Evolutionary conservation across 2,888 invertebrate genomes (phyloP).

Genomic region (Netelia melanura): DNA sequence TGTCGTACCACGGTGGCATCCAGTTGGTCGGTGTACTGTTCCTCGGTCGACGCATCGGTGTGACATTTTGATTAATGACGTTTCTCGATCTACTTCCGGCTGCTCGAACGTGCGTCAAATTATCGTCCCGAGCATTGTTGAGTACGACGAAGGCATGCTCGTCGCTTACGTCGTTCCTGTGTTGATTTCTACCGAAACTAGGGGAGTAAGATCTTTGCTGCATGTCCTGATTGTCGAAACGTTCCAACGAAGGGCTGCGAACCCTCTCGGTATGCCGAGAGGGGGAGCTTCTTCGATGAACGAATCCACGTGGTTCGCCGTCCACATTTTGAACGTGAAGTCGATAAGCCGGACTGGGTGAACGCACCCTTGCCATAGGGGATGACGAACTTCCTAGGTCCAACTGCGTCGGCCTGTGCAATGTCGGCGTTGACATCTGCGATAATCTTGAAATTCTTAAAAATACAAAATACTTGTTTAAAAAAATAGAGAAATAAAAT

Average conservation of each 20-base stretch:
- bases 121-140: conserved; percentile 69
- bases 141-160: conserved; percentile 80
- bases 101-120: conserved; percentile 36
- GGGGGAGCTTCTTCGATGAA: conserved; percentile 71
- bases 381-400: conserved; percentile 70
- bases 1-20: conserved; percentile 86
- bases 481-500: no score
- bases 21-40: conserved; percentile 83
- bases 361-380: conserved; percentile 78
- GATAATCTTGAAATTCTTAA: conserved; percentile 75
- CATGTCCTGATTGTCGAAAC: conserved; percentile 59
- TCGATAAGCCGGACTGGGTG: conserved; percentile 83
- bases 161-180: conserved; percentile 68
- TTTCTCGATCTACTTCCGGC: conserved; percentile 61
- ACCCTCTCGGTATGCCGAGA: conserved; percentile 73
- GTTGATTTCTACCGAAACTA: conserved; percentile 76
- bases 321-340: conserved; percentile 84
- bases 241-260: conserved; percentile 74
- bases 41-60: conserved; percentile 73
- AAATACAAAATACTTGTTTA: neutral
- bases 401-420: conserved; percentile 70
- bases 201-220: conserved; percentile 79
- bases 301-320: conserved; percentile 79
- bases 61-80: conserved; percentile 73
- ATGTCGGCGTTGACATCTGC: conserved; percentile 61